Evolutionary conservation across 2,888 invertebrate species (phyloP).

Genomic region (Linnaemya tessellans): DNA sequence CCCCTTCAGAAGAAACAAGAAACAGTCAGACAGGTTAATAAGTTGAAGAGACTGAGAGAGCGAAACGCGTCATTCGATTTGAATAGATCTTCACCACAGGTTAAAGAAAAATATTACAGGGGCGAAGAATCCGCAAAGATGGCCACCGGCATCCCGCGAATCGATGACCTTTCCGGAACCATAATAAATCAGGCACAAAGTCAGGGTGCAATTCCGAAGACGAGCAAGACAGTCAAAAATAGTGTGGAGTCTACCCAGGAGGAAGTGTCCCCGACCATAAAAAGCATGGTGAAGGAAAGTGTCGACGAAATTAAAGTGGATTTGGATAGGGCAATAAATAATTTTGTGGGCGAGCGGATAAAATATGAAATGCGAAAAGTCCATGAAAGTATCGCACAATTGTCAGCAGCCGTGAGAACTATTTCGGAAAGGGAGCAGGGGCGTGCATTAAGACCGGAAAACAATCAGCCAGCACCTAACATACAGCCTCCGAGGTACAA

Average conservation of each 20-base stretch:
- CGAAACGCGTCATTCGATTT: slow-evolving; percentile 8
- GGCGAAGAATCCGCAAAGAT: neutral
- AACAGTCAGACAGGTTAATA: neutral
- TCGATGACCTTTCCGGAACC: neutral
- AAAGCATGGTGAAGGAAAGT: neutral
- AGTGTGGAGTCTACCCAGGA: neutral
- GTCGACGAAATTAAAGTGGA: neutral
- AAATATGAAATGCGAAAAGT: neutral
- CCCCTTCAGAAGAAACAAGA: slow-evolving; percentile 1
- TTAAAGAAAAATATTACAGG: slow-evolving; percentile 7
- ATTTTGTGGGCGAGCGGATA: neutral
- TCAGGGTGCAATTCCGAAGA: slow-evolving; percentile 6
- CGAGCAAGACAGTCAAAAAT: too few species aligned
- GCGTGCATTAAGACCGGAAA: neutral
- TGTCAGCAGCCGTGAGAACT: neutral
- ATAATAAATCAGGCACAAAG: neutral
- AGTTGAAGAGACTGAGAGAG: slow-evolving; percentile 1
- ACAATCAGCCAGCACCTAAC: neutral
- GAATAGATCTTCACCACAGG: slow-evolving; percentile 27
- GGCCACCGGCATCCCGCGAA: neutral
- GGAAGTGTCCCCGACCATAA: neutral
- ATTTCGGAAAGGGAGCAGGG: neutral
- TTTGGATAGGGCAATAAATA: neutral
- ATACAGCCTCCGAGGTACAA: neutral
- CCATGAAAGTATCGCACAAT: neutral